These are phyloP conservation scores for Eudasyphora cyanicolor DNA, from an alignment of 2,888 invertebrate species.

Conservation along the genomic window DNA sequence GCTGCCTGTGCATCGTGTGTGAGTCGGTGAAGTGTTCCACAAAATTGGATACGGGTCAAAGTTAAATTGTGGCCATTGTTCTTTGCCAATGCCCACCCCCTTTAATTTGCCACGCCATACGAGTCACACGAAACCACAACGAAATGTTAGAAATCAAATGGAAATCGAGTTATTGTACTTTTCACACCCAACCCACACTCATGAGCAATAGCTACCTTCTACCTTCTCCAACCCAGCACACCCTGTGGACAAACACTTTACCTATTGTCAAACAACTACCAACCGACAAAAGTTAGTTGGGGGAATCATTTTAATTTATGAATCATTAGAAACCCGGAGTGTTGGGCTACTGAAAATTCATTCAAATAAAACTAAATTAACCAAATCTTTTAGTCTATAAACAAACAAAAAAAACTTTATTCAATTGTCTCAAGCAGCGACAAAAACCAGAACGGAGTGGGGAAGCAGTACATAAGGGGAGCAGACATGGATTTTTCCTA, in stretches of 20 bases:
- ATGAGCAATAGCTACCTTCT: conserved; percentile 47
- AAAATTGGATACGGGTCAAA: conserved; percentile 60
- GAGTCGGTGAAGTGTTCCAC: conserved; percentile 51
- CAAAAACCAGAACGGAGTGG: background rate
- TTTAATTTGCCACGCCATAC: no score
- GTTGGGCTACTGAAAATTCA: background rate
- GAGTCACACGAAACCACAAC: background rate
- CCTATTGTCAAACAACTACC: background rate
- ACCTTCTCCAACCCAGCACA: background rate
- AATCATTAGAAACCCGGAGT: conserved; percentile 34
- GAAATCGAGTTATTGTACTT: conserved; percentile 35
- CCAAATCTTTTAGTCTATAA: conserved; percentile 8
- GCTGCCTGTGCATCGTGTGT: background rate
- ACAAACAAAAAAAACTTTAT: conserved; percentile 28
- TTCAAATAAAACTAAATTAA: conserved; percentile 33
- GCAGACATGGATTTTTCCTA: background rate
- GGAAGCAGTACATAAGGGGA: background rate
- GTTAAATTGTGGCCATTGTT: conserved; percentile 20
- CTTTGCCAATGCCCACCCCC: no score
- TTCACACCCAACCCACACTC: no score
- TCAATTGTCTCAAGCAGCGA: conserved; percentile 42
- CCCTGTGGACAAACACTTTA: background rate
- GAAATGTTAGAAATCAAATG: conserved; percentile 38
- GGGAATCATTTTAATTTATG: conserved; percentile 48
- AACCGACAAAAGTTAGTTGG: background rate